A percentile compares a stretch with the other conserved stretches of the same genome.
Conservation (phyloP, 2,888 invertebrate genomes). For the Trichopoda pennipes region DNA sequence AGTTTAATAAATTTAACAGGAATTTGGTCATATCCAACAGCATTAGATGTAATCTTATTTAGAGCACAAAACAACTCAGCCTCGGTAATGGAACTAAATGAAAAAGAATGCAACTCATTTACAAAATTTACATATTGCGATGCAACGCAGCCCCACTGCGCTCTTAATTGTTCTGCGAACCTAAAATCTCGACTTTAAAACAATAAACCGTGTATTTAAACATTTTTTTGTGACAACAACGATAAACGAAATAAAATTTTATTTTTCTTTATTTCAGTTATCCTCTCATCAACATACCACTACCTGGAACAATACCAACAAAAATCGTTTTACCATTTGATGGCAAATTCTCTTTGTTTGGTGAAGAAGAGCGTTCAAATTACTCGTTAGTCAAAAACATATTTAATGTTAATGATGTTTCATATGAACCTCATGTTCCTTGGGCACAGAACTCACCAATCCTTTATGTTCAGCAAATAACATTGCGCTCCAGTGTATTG, state of each 20-base stretch:
- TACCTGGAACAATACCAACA: conserved; percentile 94
- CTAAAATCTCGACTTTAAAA: too few species aligned
- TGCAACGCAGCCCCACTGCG: too few species aligned
- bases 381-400: conserved; percentile 73
- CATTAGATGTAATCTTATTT: too few species aligned
- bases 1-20: too few species aligned
- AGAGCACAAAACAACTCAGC: too few species aligned
- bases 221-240: too few species aligned
- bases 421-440: conserved; percentile 82
- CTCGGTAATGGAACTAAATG: too few species aligned
- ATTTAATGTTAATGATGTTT: conserved; percentile 72
- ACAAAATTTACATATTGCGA: too few species aligned
- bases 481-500: conserved; percentile 88
- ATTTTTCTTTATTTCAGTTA: conserved; percentile 84
- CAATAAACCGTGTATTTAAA: too few species aligned
- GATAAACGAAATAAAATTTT: neutral
- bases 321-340: conserved; percentile 84
- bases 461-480: conserved; percentile 89
- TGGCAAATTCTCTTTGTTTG: conserved; percentile 76
- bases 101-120: too few species aligned
- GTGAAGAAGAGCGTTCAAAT: conserved; percentile 71
- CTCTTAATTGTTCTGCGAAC: too few species aligned
- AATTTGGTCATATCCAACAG: too few species aligned
- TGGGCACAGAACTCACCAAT: conserved; percentile 84
- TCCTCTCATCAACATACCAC: conserved; percentile 91